Evolutionary conservation across 2,888 invertebrate species (phyloP).

Genomic region (Drosophila pseudotalamancana): DNA sequence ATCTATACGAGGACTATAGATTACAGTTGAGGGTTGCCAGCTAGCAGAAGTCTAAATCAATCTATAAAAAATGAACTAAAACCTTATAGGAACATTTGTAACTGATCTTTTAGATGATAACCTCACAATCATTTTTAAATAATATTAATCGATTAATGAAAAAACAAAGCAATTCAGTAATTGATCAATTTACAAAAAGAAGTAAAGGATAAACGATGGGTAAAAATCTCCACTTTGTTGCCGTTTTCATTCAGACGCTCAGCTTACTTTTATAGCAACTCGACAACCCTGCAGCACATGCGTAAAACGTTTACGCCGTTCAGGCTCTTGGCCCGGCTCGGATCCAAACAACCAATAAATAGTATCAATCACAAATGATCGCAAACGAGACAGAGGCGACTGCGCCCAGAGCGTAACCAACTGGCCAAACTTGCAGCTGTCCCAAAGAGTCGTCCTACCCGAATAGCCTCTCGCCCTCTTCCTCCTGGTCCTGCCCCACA

Average conservation of each 20-base stretch:
- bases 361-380: slow-evolving; percentile 77
- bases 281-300: slow-evolving; percentile 62
- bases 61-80: no score
- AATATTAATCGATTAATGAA: no score
- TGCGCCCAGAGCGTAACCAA: slow-evolving; percentile 63
- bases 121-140: no score
- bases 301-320: slow-evolving; percentile 48
- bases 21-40: no score
- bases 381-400: slow-evolving; percentile 70
- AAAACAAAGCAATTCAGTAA: no score
- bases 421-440: slow-evolving; percentile 74
- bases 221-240: no score
- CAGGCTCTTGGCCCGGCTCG: slow-evolving; percentile 23
- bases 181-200: no score
- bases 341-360: slow-evolving; percentile 70
- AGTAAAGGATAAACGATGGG: no score
- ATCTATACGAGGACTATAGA: no score
- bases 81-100: no score
- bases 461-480: not conserved
- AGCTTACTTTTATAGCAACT: not conserved
- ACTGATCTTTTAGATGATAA: no score
- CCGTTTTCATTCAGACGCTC: not conserved
- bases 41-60: no score
- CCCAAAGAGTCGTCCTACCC: slow-evolving; percentile 38
- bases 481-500: slow-evolving; percentile 1